Conservation (phyloP, 2,113 vertebrate genomes). For the Corapipo altera region DNA sequence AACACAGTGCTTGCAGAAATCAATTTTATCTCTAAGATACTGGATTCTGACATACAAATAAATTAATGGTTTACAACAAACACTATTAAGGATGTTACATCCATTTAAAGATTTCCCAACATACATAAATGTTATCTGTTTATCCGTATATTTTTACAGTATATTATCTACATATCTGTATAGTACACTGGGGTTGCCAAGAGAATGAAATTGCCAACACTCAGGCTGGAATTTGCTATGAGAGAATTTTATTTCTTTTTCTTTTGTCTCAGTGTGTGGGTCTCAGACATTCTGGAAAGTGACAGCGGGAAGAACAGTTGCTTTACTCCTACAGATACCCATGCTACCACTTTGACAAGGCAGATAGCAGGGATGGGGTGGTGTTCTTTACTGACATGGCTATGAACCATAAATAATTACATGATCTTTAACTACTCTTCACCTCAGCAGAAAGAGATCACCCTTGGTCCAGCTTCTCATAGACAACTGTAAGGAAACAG, state of each 20-base stretch:
- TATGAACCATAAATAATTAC: not conserved
- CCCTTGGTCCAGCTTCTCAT: not conserved
- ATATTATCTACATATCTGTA: not conserved
- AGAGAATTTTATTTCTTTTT: not conserved
- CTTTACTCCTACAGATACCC: not conserved
- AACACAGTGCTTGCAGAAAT: constrained; percentile 41
- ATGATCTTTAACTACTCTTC: not conserved
- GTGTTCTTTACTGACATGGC: not conserved
- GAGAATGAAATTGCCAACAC: not conserved
- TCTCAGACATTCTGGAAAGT: not conserved
- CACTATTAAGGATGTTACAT: not conserved
- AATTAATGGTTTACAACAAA: constrained; percentile 14
- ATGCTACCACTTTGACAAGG: not conserved
- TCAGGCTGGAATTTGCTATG: not conserved
- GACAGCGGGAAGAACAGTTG: not conserved
- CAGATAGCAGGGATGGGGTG: not conserved
- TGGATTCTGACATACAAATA: constrained; percentile 10
- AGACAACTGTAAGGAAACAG: not conserved
- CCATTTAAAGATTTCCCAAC: not conserved
- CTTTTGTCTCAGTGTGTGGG: not conserved
- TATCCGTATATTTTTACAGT: not conserved
- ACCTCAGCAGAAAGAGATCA: not conserved
- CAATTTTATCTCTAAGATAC: constrained; percentile 36
- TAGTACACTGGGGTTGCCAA: not conserved
- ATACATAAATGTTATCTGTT: not conserved